Conservation (phyloP, 2,113 vertebrate genomes). For the Nibea coibor region DNA sequence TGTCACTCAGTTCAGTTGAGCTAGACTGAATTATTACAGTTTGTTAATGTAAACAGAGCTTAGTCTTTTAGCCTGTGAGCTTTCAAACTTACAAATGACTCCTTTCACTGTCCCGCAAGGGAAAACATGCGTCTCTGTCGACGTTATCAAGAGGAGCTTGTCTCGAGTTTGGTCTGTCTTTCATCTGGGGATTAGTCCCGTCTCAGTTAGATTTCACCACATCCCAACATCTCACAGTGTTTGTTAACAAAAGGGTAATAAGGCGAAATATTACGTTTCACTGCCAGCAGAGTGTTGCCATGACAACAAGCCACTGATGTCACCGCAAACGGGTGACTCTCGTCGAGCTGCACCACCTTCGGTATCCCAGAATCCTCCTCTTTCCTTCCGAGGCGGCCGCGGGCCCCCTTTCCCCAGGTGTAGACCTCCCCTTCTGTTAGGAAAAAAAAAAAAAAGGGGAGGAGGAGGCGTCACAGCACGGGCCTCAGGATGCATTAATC, state of each 20-base stretch:
- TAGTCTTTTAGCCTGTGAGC: constrained; percentile 3
- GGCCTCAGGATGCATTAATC: constrained; percentile 44
- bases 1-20: not conserved
- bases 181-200: constrained; percentile 48
- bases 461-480: constrained; percentile 10
- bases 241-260: constrained; percentile 69
- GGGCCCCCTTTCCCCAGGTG: constrained; percentile 98
- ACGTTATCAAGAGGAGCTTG: constrained; percentile 14
- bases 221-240: constrained; percentile 53
- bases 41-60: constrained; percentile 1
- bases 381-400: constrained; percentile 94
- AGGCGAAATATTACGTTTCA: constrained; percentile 90
- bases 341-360: constrained; percentile 90
- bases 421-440: constrained; percentile 92
- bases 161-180: constrained; percentile 36
- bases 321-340: constrained; percentile 90
- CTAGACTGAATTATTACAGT: not conserved
- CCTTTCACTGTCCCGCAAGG: not conserved
- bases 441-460: not conserved
- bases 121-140: constrained; percentile 23
- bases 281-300: constrained; percentile 95
- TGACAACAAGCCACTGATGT: constrained; percentile 98
- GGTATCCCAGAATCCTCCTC: constrained; percentile 92
- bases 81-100: constrained; percentile 43
- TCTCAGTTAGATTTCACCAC: constrained; percentile 52